Conservation (phyloP, 1,140 invertebrate genomes). For the Drosophila melanica region DNA sequence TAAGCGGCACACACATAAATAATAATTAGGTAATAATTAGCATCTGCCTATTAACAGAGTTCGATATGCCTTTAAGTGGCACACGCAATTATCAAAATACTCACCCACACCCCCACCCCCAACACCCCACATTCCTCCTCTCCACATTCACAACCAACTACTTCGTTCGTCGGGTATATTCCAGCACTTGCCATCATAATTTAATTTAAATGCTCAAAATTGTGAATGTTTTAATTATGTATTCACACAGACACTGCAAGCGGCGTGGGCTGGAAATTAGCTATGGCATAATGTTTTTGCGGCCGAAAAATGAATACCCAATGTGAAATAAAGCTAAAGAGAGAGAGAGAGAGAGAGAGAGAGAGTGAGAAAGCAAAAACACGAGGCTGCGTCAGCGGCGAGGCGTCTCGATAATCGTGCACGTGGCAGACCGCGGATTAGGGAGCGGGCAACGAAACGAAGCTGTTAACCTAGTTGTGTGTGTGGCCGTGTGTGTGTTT, state of each 20-base stretch:
- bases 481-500: slow-evolving; percentile 22
- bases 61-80: slow-evolving; percentile 61
- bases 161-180: slow-evolving; percentile 13
- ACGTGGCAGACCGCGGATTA: slow-evolving; percentile 50
- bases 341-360: not conserved
- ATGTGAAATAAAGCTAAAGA: not conserved
- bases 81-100: slow-evolving; percentile 26
- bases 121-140: not conserved
- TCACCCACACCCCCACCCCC: not conserved
- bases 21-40: slow-evolving; percentile 79
- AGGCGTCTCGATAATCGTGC: slow-evolving; percentile 69
- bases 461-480: slow-evolving; percentile 65
- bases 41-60: slow-evolving; percentile 74
- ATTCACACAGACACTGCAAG: slow-evolving; percentile 48
- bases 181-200: slow-evolving; percentile 59
- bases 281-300: slow-evolving; percentile 64
- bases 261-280: slow-evolving; percentile 39
- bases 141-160: slow-evolving; percentile 5
- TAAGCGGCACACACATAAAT: slow-evolving; percentile 53
- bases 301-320: slow-evolving; percentile 49
- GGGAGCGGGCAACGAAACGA: slow-evolving; percentile 31
- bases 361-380: not conserved
- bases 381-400: slow-evolving; percentile 7
- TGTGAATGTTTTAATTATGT: slow-evolving; percentile 80
- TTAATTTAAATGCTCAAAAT: slow-evolving; percentile 80